A percentile compares a stretch with the other conserved stretches of the same genome.
Conservation (phyloP, 1,140 invertebrate genomes). For the Drosophila triauraria region DNA sequence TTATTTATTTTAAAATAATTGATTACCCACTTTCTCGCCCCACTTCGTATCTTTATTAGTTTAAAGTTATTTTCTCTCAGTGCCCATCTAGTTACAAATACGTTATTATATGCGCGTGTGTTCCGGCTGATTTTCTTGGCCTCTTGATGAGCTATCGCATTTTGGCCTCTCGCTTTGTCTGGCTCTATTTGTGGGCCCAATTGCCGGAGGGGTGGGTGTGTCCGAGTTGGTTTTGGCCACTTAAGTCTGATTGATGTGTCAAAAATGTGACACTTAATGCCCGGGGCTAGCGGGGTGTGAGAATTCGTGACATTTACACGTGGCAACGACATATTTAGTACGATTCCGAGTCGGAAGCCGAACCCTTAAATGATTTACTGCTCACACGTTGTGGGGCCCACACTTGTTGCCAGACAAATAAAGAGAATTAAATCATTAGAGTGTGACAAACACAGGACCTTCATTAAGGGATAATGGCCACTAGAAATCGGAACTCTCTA, state of each 20-base stretch:
- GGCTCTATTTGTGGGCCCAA: conserved; percentile 1
- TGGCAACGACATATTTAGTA: conserved; percentile 24
- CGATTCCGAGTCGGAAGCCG: not conserved
- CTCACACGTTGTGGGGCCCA: not conserved
- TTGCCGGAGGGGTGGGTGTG: conserved; percentile 5
- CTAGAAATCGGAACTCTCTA: conserved; percentile 16
- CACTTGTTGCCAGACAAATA: conserved; percentile 44
- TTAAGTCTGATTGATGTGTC: conserved; percentile 67
- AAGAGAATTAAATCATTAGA: conserved; percentile 50
- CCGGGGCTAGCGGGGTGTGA: conserved; percentile 6
- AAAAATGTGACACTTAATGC: conserved; percentile 49
- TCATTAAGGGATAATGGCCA: conserved; percentile 33
- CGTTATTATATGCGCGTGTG: conserved; percentile 31
- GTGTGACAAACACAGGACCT: conserved; percentile 40
- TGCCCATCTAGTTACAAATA: conserved; percentile 9
- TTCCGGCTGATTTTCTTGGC: conserved; percentile 57
- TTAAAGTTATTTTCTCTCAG: not conserved
- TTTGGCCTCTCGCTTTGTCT: conserved; percentile 7
- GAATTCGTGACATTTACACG: conserved; percentile 39
- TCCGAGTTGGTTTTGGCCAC: conserved; percentile 37
- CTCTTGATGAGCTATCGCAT: conserved; percentile 42
- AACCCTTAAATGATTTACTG: conserved; percentile 46
- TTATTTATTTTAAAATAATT: not conserved
- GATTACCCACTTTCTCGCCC: too few species aligned
- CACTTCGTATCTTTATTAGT: not conserved